phyloP scores from a whole-genome alignment of 1,140 invertebrate genomes.

The Eubasilissa regina region DNA sequence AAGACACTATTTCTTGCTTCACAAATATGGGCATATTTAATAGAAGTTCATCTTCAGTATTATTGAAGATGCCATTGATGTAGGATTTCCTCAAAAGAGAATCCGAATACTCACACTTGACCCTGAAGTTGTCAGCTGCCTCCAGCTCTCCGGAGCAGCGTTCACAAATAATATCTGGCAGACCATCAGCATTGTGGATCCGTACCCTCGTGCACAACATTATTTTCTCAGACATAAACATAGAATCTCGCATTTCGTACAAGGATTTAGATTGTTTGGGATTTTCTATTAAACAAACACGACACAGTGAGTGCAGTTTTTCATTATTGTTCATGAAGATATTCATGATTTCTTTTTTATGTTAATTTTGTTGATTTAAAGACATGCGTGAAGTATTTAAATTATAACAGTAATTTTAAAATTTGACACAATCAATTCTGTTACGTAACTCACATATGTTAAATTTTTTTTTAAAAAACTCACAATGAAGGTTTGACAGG shows the following conservation, averaged over 20 bases:
- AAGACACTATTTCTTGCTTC: not conserved
- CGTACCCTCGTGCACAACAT: slow-evolving; percentile 5
- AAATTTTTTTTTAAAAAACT: too few species aligned
- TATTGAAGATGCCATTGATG: not conserved
- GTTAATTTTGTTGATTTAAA: too few species aligned
- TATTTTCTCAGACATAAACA: not conserved
- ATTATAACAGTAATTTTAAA: too few species aligned
- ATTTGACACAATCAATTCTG: too few species aligned
- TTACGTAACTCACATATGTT: too few species aligned
- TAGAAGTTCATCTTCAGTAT: not conserved
- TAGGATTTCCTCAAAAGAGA: slow-evolving; percentile 10
- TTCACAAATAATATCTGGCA: slow-evolving; percentile 34
- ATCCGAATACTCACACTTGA: slow-evolving; percentile 36
- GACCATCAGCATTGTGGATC: slow-evolving; percentile 20
- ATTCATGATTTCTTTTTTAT: not conserved
- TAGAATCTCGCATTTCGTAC: not conserved
- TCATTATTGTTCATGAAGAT: too few species aligned
- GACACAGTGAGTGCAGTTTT: not conserved
- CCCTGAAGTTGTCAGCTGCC: slow-evolving; percentile 23
- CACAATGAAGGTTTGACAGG: too few species aligned
- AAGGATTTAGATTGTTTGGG: slow-evolving; percentile 3
- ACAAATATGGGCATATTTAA: not conserved
- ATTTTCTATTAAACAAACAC: slow-evolving; percentile 4
- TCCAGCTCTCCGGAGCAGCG: slow-evolving; percentile 21
- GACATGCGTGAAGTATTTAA: too few species aligned